Evolutionary conservation across 2,113 vertebrate species (phyloP), one percentile per base, ranked within the genome.

Genomic region (Myanophis thanlyinensis): DNA sequence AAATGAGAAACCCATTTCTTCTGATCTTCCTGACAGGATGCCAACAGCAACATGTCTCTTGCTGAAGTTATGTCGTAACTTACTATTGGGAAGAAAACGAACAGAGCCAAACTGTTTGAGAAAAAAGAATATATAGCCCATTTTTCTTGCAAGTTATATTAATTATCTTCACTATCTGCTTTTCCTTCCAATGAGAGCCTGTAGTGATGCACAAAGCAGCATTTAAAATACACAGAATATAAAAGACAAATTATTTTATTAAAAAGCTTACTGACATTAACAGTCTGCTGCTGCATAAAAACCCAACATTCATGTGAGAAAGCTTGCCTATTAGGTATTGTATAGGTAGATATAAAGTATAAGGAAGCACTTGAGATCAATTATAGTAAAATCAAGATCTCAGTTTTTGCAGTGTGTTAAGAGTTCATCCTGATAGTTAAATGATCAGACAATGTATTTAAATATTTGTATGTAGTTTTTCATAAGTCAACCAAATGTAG

Each of bases 1-100:
- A 99, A 98, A 96, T 99, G 99, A 94, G 98, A 98, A 49, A 99
- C 99, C 99, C 99, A 99, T 95, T 99, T 99, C 97, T 99, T 99
- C 97, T 99, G 99, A 97, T 99, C 99, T 52, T 99, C 99, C 96
- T 99, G 99, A 96, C 98, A 98, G 94, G 98, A 97, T 12, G 99
- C 99, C 97, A 99, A 95, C 90, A 99, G 97, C 93, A 99, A 98
- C 98, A 99, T 98, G 97, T 99, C 99, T 96, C 99, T 98, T 95
- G 99, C 99, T 93, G 99, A 98, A 94, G 99, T 99, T 96, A 99
- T 98, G 88, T 99, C 99, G 0, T 99, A 99, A 98, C 99, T 99
- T 96, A 99, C 99, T 99, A 90, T 11, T 88, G 40, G 53, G 35
- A 44, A 10, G 8, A 88, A 88, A 88, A 88, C 18, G n/a, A 54